A percentile compares a stretch with the other conserved stretches of the same genome.
phyloP scores from a whole-genome alignment of 2,888 invertebrate species.

The Eupithecia subfuscata region DNA sequence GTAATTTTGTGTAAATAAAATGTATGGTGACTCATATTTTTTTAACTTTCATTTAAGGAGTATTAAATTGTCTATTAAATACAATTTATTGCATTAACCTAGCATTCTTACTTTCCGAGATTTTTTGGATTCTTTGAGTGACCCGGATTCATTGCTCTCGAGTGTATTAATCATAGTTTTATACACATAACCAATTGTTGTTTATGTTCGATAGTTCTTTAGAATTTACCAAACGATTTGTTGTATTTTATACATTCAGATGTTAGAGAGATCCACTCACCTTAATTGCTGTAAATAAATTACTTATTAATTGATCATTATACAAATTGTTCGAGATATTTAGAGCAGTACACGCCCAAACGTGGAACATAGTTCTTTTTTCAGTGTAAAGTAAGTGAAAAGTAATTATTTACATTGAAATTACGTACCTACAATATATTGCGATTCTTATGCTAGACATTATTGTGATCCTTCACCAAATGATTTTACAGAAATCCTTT shows the following conservation, averaged over 20 bases:
- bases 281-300: neutral
- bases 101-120: too few relatives aligned
- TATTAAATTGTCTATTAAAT: too few relatives aligned
- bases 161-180: neutral
- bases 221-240: neutral
- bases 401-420: neutral
- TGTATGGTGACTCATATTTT: too few relatives aligned
- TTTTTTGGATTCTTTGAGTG: too few relatives aligned
- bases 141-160: too few relatives aligned
- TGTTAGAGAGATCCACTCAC: neutral
- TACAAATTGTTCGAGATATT: neutral
- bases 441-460: neutral
- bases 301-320: neutral
- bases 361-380: neutral
- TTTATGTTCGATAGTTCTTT: neutral
- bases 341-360: neutral
- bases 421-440: neutral
- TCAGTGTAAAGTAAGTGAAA: neutral
- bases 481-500: neutral
- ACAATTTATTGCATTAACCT: too few relatives aligned
- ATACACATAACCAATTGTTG: neutral
- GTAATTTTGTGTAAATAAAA: too few relatives aligned
- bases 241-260: neutral
- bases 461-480: neutral
- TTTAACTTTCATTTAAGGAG: too few relatives aligned